Base-by-base conservation (phyloP, 2,888 invertebrate genomes). In the Apodemia mormo region DNA sequence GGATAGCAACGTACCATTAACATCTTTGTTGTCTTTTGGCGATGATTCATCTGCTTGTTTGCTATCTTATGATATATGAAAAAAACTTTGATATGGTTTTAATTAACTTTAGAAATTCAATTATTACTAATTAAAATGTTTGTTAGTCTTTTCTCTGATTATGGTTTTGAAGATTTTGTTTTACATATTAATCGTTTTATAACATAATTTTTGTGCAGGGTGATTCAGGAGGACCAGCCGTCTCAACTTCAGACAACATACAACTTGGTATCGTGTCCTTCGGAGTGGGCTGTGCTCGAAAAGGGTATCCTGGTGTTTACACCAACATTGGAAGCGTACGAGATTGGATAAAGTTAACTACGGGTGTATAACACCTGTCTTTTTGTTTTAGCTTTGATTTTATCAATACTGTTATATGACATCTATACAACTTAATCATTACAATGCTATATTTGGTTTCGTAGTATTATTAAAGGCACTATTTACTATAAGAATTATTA, bases 251-350 rank as follows among this genome's bases (percentile, higher is more conserved):
- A 5, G 33, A 61, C n/a, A 72, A 71, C 2, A 68, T 69, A 1
- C 79, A 80, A 67, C 9, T 78, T 1, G 85, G 81, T 1, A 71
- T 84, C 3, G 82, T 81, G 0, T 84, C 85, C 2, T 80, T 76
- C 45, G 84, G 83, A 0, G 68, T 70, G 6, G 84, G 84, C 2
- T 85, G 85, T 68, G 85, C 81, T 0, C 76, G 77, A 7, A 74
- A 78, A 1, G 74, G 77, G 2, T 70, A 70, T 6, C 83, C 84
- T 0, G 84, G 83, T 5, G 79, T 81, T 0, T 84, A 82, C 66
- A 74, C 81, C 2, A 80, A 76, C 30, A 70, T 84, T 33, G 76
- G 81, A 9, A 67, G 61, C 8, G 70, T 79, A 37, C 72, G 80
- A 6, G 37, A 49, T 2, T 81, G 80, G 80, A 79, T 81, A 22